Conservation (phyloP, 2,797 vertebrate genomes). For the Chaetophractus vellerosus region DNA sequence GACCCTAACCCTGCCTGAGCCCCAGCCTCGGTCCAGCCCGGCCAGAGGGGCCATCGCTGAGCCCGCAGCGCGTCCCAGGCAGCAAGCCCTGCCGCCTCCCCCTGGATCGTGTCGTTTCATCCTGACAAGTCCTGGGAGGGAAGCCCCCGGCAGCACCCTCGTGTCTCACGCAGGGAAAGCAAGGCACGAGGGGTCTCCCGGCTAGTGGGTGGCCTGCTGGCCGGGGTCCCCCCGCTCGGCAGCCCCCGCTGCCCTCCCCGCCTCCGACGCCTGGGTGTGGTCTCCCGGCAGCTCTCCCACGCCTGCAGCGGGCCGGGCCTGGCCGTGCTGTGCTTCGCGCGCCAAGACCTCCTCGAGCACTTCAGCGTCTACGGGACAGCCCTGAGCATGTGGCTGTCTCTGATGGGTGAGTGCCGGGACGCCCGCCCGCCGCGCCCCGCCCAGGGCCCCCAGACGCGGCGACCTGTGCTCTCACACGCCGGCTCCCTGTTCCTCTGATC, state of each 20-base stretch:
- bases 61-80: not conserved
- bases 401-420: conserved; percentile 97
- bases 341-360: conserved; percentile 96
- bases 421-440: too few species aligned
- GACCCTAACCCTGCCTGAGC: too few species aligned
- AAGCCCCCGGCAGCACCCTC: fast-evolving
- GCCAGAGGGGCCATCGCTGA: not conserved
- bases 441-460: too few species aligned
- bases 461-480: too few species aligned
- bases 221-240: too few species aligned
- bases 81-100: fast-evolving
- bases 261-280: fast-evolving
- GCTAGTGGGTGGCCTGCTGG: not conserved
- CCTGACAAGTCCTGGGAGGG: fast-evolving
- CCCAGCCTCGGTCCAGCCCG: not conserved
- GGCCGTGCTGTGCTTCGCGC: conserved; percentile 96
- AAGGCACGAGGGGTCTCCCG: not conserved
- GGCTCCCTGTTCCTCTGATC: too few species aligned
- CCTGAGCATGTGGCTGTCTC: conserved; percentile 98
- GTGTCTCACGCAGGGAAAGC: not conserved
- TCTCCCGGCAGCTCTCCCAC: conserved; percentile 93
- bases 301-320: conserved; percentile 95
- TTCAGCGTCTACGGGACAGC: conserved; percentile 97
- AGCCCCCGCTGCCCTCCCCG: too few species aligned
- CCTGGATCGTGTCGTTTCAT: too few species aligned